These are phyloP conservation scores for Trachymyrmex septentrionalis DNA, from an alignment of 1,140 invertebrate species.

Conservation along the genomic window DNA sequence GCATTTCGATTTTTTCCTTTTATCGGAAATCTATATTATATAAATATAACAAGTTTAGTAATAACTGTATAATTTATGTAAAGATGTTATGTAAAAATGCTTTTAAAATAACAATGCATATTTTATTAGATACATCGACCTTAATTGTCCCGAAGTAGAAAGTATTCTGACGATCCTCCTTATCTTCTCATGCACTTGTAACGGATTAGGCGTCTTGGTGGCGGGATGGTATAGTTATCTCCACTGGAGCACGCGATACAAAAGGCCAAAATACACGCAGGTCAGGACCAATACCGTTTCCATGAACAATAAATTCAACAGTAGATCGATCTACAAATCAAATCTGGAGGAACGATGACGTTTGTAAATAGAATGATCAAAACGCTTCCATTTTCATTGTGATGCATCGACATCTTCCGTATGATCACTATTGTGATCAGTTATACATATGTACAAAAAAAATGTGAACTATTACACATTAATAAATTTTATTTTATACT, in stretches of 20 bases:
- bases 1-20: background rate
- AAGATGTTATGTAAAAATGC: background rate
- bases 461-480: background rate
- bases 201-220: constrained; percentile 83
- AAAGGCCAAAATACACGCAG: constrained; percentile 83
- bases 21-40: background rate
- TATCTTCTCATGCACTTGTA: constrained; percentile 84
- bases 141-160: constrained; percentile 86
- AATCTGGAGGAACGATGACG: constrained; percentile 80
- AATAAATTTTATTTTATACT: constrained; percentile 7
- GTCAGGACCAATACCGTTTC: constrained; percentile 81
- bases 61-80: constrained; percentile 24
- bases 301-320: constrained; percentile 75
- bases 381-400: constrained; percentile 16
- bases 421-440: background rate
- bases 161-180: constrained; percentile 84
- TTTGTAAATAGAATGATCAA: constrained; percentile 4
- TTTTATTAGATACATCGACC: constrained; percentile 81
- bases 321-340: constrained; percentile 77
- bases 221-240: constrained; percentile 86
- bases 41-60: background rate
- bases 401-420: constrained; percentile 16
- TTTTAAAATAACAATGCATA: background rate
- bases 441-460: background rate
- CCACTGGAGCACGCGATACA: constrained; percentile 84